Evolutionary conservation across 2,888 invertebrate genomes (phyloP).

Genomic region (Gortyna flavago): DNA sequence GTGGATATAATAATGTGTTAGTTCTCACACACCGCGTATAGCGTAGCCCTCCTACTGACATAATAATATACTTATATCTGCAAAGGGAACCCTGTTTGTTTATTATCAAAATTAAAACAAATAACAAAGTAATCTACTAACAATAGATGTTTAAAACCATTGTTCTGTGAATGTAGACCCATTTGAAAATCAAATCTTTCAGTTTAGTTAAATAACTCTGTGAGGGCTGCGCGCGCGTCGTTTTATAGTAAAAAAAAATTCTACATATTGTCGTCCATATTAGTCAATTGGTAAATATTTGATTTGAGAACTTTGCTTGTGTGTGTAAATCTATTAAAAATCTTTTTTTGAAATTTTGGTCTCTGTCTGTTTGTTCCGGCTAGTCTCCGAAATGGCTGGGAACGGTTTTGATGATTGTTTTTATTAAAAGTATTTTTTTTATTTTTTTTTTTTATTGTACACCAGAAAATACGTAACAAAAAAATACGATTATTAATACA

Average conservation of each 20-base stretch:
- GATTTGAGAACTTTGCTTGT: background rate
- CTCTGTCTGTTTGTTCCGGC: too few species aligned
- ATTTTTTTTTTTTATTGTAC: too few species aligned
- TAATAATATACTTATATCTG: background rate
- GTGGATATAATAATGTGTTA: background rate
- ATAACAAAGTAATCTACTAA: slow-evolving; percentile 25
- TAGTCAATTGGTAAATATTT: slow-evolving; percentile 5
- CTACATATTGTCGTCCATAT: background rate
- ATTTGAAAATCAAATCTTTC: background rate
- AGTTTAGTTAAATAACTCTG: background rate
- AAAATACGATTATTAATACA: too few species aligned
- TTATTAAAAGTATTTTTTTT: too few species aligned
- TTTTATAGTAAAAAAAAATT: background rate
- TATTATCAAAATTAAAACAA: slow-evolving; percentile 28
- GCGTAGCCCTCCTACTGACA: background rate
- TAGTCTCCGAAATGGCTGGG: too few species aligned
- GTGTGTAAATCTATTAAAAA: background rate
- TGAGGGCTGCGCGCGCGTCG: background rate
- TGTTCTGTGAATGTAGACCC: slow-evolving; percentile 24
- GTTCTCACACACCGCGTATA: background rate
- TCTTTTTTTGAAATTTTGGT: too few species aligned
- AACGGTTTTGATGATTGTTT: too few species aligned
- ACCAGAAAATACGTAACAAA: too few species aligned
- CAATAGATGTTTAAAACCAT: slow-evolving; percentile 47
- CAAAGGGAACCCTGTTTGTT: slow-evolving; percentile 1